Evolutionary conservation across 2,797 vertebrate species (phyloP).

Genomic region (Etheostoma nigrum): DNA sequence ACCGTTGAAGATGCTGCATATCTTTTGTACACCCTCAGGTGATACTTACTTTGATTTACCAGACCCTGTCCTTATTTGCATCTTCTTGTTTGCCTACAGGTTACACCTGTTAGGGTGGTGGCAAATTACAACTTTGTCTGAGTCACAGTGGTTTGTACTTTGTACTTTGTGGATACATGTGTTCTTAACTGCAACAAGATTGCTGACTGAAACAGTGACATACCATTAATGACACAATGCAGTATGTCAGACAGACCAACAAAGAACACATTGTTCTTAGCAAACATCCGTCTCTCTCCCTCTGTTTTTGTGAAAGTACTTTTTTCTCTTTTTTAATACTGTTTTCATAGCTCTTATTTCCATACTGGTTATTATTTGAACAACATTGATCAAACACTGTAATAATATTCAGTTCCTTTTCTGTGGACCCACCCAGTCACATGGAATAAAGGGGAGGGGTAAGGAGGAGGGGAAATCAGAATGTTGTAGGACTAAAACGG

Average conservation of each 20-base stretch:
- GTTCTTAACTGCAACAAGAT: neutral
- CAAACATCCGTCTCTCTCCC: neutral
- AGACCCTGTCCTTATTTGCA: too few species aligned
- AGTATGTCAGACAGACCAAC: neutral
- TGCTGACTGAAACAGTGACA: neutral
- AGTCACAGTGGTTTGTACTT: neutral
- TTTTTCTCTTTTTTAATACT: neutral
- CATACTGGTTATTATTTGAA: neutral
- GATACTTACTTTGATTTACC: too few species aligned
- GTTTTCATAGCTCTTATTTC: too few species aligned
- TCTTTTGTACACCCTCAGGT: too few species aligned
- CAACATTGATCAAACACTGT: neutral
- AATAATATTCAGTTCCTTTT: neutral
- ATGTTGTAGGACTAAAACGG: neutral
- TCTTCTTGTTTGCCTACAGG: too few species aligned
- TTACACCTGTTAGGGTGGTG: too few species aligned
- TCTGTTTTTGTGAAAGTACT: neutral
- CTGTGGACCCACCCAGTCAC: neutral
- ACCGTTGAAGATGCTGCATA: too few species aligned
- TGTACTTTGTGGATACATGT: too few species aligned
- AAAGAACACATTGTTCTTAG: constrained; percentile 18
- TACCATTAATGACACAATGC: neutral
- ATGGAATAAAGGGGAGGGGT: constrained; percentile 2
- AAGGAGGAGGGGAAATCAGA: neutral
- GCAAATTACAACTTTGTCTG: neutral